Evolutionary conservation across 2,888 invertebrate species (phyloP).

Genomic region (Colostygia pectinataria): DNA sequence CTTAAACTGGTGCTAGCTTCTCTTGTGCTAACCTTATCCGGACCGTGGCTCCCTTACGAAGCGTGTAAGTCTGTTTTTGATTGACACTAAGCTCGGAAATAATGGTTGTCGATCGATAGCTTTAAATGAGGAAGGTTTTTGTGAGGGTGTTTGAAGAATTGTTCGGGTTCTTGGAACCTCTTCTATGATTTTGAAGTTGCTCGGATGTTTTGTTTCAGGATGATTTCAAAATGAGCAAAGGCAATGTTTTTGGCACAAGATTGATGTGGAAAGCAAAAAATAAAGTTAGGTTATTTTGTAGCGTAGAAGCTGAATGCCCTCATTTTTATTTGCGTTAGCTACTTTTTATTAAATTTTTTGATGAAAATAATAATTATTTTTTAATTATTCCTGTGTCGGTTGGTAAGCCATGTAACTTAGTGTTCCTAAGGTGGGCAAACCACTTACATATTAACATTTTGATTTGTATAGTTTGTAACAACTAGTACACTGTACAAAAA

Average conservation of each 20-base stretch:
- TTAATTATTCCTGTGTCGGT: neutral
- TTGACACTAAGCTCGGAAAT: conserved; percentile 65
- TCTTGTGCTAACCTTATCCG: conserved; percentile 38
- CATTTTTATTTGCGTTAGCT: too few relatives aligned
- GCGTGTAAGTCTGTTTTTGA: conserved; percentile 59
- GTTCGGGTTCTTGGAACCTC: conserved; percentile 12
- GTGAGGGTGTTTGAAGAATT: conserved; percentile 10
- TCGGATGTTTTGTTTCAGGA: neutral
- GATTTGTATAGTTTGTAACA: too few relatives aligned
- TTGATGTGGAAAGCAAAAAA: too few relatives aligned
- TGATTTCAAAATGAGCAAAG: neutral
- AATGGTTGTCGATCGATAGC: conserved; percentile 48
- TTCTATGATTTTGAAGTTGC: conserved; percentile 5
- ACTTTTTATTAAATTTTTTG: too few relatives aligned
- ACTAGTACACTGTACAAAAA: too few relatives aligned
- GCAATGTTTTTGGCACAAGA: too few relatives aligned
- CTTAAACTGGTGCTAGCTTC: neutral
- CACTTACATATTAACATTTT: too few relatives aligned
- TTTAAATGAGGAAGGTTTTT: conserved; percentile 31
- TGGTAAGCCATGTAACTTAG: too few relatives aligned
- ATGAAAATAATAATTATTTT: too few relatives aligned
- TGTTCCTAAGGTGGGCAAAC: too few relatives aligned
- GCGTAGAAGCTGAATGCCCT: too few relatives aligned
- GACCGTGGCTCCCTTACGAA: conserved; percentile 44
- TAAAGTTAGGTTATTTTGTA: too few relatives aligned